phyloP scores from a whole-genome alignment of 2,888 invertebrate species.

The Ectemnius continuus region DNA sequence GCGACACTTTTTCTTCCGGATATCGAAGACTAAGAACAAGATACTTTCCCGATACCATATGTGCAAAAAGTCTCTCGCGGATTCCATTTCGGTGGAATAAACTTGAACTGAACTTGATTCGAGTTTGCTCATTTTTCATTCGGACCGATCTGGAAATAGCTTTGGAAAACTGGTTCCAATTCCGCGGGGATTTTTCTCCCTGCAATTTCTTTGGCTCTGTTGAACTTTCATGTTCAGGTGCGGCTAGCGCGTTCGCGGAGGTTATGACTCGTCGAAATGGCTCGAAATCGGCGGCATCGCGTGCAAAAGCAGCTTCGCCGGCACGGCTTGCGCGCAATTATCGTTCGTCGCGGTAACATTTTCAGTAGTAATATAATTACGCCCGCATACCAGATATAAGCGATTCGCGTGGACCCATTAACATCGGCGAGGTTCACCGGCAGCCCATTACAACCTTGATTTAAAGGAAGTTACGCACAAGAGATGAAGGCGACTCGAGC shows the following conservation, averaged over 20 bases:
- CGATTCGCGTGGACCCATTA: slow-evolving; percentile 37
- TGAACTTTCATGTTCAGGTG: too few species aligned
- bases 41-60: too few species aligned
- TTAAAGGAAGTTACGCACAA: slow-evolving; percentile 28
- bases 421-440: slow-evolving; percentile 30
- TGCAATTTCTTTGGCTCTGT: too few species aligned
- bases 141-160: too few species aligned
- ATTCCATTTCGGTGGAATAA: too few species aligned
- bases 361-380: slow-evolving; percentile 47
- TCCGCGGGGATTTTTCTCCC: too few species aligned
- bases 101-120: background rate
- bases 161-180: too few species aligned
- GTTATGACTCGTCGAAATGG: slow-evolving; percentile 38
- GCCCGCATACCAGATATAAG: slow-evolving; percentile 35
- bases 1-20: background rate
- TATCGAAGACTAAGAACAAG: too few species aligned
- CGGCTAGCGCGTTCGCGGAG: slow-evolving; percentile 13
- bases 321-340: slow-evolving; percentile 36
- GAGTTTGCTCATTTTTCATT: background rate
- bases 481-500: slow-evolving; percentile 2
- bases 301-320: slow-evolving; percentile 26
- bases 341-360: slow-evolving; percentile 34
- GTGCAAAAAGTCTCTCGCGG: too few species aligned
- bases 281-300: slow-evolving; percentile 45
- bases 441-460: slow-evolving; percentile 31